Conservation (phyloP, 2,113 vertebrate genomes). For the Nannobrachium achirus region DNA sequence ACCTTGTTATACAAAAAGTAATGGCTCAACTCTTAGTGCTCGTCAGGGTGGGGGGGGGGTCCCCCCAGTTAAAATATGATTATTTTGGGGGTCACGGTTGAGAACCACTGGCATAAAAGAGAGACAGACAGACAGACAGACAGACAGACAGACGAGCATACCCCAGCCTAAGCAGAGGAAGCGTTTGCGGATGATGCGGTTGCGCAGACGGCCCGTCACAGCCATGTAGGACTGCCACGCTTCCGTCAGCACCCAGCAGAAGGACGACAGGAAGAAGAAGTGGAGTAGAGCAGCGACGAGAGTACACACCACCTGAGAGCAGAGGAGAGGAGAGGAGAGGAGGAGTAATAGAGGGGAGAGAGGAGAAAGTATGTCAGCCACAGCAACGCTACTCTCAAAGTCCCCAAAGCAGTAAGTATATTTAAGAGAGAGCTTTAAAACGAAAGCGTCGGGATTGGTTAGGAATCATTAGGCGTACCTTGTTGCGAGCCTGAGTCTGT, state of each 20-base stretch:
- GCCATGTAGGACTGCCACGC: slow-evolving; percentile 99
- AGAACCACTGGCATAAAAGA: too few relatives aligned
- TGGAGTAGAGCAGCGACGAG: slow-evolving; percentile 91
- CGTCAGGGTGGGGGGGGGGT: too few relatives aligned
- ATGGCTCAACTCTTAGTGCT: too few relatives aligned
- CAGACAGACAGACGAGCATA: slow-evolving; percentile 73
- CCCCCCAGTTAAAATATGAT: too few relatives aligned
- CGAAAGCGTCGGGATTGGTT: background rate
- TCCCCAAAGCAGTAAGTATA: slow-evolving; percentile 20
- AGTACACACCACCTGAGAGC: slow-evolving; percentile 91
- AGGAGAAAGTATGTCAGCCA: slow-evolving; percentile 31
- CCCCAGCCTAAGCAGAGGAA: slow-evolving; percentile 99
- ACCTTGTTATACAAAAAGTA: too few relatives aligned
- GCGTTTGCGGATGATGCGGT: slow-evolving; percentile 98
- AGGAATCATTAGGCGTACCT: slow-evolving; percentile 78
- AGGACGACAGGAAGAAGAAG: slow-evolving; percentile 97
- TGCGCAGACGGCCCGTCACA: slow-evolving; percentile 94
- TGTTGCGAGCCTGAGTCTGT: slow-evolving; percentile 97
- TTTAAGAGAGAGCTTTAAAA: slow-evolving; percentile 8
- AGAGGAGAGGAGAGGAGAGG: slow-evolving; percentile 45
- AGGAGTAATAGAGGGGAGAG: slow-evolving; percentile 7
- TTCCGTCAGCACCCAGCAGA: slow-evolving; percentile 99
- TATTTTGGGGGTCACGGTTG: too few relatives aligned
- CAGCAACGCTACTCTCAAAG: background rate
- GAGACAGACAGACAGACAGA: background rate